Conservation (phyloP, 2,113 vertebrate genomes). For the Porphyrio hochstetteri region DNA sequence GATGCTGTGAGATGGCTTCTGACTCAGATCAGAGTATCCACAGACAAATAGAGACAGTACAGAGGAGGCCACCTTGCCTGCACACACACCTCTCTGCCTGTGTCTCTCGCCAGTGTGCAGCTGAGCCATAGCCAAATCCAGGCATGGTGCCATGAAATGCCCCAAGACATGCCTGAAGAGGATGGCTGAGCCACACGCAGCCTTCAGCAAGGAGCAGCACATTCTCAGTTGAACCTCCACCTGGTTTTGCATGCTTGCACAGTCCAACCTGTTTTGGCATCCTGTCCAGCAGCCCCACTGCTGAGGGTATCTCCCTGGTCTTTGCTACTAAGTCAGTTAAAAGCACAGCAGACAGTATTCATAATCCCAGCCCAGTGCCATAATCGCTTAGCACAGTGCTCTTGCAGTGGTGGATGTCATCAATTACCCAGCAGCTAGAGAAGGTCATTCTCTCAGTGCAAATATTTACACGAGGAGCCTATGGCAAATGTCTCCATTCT, state of each 20-base stretch:
- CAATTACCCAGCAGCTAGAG: conserved; percentile 31
- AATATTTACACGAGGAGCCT: conserved; percentile 30
- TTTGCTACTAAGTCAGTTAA: not conserved
- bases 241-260: rapidly evolving
- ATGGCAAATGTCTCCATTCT: conserved; percentile 15
- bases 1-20: not conserved
- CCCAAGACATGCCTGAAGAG: not conserved
- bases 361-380: not conserved
- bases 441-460: conserved; percentile 8
- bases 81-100: rapidly evolving
- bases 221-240: not conserved
- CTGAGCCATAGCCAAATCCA: not conserved
- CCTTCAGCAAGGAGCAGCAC: not conserved
- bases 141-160: not conserved
- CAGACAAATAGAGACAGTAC: not conserved
- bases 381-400: not conserved
- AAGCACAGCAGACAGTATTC: not conserved
- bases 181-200: not conserved
- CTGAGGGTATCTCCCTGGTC: not conserved
- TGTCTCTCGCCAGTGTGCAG: not conserved
- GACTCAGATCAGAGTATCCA: not conserved
- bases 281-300: not conserved
- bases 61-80: not conserved
- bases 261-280: not conserved
- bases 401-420: not conserved